A percentile compares a stretch with the other conserved stretches of the same genome.
Conservation (phyloP, 2,113 vertebrate species). For the Ciconia maguari region DNA sequence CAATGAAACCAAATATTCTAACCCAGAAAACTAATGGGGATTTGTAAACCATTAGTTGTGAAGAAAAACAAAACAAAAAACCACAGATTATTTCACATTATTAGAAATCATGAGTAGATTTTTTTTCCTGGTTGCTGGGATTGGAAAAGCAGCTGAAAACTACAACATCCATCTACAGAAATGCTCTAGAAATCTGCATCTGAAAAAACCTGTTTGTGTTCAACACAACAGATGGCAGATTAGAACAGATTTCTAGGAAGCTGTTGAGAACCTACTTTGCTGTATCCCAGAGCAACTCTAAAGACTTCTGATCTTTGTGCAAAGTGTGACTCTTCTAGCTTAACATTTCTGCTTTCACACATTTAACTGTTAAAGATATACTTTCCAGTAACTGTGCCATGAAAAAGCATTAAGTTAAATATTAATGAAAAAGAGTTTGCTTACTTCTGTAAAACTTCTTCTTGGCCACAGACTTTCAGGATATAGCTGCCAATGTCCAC, state of each 20-base stretch:
- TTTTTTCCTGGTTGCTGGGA: background rate
- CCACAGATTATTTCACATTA: background rate
- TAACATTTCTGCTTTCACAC: background rate
- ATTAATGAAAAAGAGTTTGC: conserved; percentile 58
- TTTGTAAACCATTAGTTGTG: background rate
- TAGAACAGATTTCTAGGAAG: background rate
- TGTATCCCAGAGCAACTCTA: background rate
- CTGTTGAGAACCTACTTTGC: background rate
- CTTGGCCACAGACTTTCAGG: conserved; percentile 95
- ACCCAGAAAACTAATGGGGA: background rate
- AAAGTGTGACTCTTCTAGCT: background rate
- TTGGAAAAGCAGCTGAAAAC: background rate
- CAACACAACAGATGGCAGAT: background rate
- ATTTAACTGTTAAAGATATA: background rate
- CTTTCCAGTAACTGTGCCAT: background rate
- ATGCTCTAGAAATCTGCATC: background rate
- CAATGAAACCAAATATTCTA: background rate
- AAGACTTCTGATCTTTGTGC: background rate
- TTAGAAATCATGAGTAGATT: background rate
- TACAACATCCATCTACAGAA: background rate
- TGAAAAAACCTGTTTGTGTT: background rate
- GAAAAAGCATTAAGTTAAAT: background rate
- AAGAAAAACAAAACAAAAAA: no score
- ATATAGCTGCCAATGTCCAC: conserved; percentile 93
- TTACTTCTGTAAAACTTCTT: conserved; percentile 97